Conservation (phyloP, 2,797 vertebrate genomes). For the Pelodytes ibericus region DNA sequence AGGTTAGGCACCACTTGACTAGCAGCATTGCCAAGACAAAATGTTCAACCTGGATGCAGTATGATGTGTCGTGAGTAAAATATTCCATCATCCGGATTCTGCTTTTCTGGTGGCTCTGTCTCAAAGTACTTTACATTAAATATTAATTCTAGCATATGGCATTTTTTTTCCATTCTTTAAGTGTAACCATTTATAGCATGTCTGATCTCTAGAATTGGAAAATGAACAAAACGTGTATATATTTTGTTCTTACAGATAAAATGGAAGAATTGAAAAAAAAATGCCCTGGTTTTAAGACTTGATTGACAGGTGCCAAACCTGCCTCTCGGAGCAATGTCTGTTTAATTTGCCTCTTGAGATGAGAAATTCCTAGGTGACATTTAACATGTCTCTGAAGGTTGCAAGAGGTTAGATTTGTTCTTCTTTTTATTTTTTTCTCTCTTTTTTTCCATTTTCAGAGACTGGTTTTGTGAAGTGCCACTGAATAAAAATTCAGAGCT, state of each 20-base stretch:
- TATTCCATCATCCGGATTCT: neutral
- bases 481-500: slow-evolving; percentile 60
- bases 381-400: slow-evolving; percentile 62
- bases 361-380: slow-evolving; percentile 68
- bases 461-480: slow-evolving; percentile 63
- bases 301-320: slow-evolving; percentile 68
- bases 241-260: slow-evolving; percentile 22
- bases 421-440: slow-evolving; percentile 45
- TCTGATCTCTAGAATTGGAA: slow-evolving; percentile 11
- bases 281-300: slow-evolving; percentile 43
- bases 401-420: slow-evolving; percentile 57
- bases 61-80: slow-evolving; percentile 25
- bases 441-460: slow-evolving; percentile 37
- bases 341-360: slow-evolving; percentile 67
- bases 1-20: too few species aligned
- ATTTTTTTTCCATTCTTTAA: slow-evolving; percentile 17
- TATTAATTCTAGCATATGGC: slow-evolving; percentile 35
- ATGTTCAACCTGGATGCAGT: slow-evolving; percentile 37
- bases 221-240: slow-evolving; percentile 11
- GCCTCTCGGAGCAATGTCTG: slow-evolving; percentile 39
- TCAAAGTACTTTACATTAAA: neutral
- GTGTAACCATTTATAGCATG: neutral
- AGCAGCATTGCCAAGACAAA: slow-evolving; percentile 6
- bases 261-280: slow-evolving; percentile 32
- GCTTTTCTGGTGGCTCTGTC: neutral